Base-by-base conservation (phyloP, 2,113 vertebrate species). In the Brachyistius frenatus region DNA sequence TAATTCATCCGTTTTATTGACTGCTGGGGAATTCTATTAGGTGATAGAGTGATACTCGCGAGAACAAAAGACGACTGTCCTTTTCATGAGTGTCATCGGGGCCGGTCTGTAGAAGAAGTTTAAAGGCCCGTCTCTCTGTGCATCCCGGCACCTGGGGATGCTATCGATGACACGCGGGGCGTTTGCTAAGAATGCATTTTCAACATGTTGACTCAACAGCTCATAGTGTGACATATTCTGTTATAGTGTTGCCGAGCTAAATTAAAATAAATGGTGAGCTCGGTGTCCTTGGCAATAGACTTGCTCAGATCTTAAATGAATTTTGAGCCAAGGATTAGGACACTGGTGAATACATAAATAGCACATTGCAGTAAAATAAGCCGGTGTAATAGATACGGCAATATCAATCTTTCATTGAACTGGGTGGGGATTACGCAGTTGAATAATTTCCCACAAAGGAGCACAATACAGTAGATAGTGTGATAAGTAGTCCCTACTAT, bases 1-100 rank as follows among this genome's bases (percentile, higher is more conserved):
- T 93, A 90, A 94, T 94, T 93, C 93, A 94, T 92, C 81, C 61
- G 6, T 81, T 87, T 92, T 90, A 93, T 91, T 92, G 92, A 93
- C 88, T 91, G 65, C 83, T 76, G 65, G 76, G 68, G 86, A 84
- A 93, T 93, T 92, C 82, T 93, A 91, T 92, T 92, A 92, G 86
- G 85, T 67, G 86, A 91, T 73, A 65, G 86, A 88, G 66, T 77
- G 86, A 92, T 86, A 78, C 83, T 86, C 75, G 32, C 6, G 39
- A 76, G 85, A 92, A 85, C 86, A 92, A 89, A 91, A 91, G 80
- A 88, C 78, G 84, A 78, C 88, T 86, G 74, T 77, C 66, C 82
- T 87, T 89, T 90, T 90, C 82, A 84, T 69, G 66, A 86, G 80
- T 71, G 85, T 77, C 76, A 85, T 85, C 68, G 41, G 52, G 66